These are phyloP conservation scores for Lampropteryx suffumata DNA, from an alignment of 2,888 invertebrate genomes.

Conservation along the genomic window DNA sequence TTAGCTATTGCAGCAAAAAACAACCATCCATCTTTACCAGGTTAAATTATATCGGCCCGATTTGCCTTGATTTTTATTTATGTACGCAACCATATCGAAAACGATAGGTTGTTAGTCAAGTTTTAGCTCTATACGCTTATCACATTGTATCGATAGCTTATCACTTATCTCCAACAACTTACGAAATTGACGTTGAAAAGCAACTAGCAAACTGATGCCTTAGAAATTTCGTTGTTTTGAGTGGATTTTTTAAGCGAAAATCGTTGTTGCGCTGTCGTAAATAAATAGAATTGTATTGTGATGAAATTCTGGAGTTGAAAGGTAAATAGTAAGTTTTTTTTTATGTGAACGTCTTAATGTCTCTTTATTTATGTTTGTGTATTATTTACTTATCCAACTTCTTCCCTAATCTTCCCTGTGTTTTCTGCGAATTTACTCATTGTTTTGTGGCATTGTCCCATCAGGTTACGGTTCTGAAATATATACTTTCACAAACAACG, in stretches of 20 bases:
- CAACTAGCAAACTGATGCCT: not conserved
- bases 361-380: slow-evolving; percentile 5
- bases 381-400: not conserved
- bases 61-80: not conserved
- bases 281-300: not conserved
- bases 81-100: no score
- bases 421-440: slow-evolving; percentile 2
- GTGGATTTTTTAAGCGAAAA: not conserved
- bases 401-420: not conserved
- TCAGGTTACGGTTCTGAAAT: no score
- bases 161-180: slow-evolving; percentile 20
- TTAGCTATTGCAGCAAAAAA: no score
- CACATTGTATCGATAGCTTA: slow-evolving; percentile 15
- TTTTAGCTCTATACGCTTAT: slow-evolving; percentile 18
- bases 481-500: no score
- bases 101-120: no score
- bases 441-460: no score
- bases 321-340: slow-evolving; percentile 20
- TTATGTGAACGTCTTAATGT: slow-evolving; percentile 16
- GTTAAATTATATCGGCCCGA: no score
- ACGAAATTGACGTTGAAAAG: not conserved
- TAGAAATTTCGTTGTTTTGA: slow-evolving; percentile 1
- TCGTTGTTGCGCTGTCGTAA: not conserved
- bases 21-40: slow-evolving; percentile 10
- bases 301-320: slow-evolving; percentile 5